These are phyloP conservation scores for Litocranius walleri DNA, from an alignment of 2,113 vertebrate species.

Conservation along the genomic window DNA sequence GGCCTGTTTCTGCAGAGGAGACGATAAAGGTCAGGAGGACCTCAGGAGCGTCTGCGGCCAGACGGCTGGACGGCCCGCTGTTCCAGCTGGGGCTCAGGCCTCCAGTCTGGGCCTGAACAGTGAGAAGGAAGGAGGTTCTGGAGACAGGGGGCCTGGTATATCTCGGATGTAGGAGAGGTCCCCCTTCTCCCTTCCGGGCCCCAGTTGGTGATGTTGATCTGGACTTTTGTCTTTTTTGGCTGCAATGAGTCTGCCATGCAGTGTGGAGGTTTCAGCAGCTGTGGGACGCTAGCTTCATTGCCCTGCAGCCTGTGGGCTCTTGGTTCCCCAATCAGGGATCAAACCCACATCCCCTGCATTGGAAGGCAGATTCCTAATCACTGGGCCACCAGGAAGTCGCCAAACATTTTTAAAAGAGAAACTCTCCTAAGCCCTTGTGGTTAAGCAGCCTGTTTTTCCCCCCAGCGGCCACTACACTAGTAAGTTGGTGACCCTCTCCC, in stretches of 20 bases:
- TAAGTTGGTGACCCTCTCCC: constrained; percentile 26
- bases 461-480: not conserved
- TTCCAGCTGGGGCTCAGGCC: not conserved
- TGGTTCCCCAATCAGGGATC: not conserved
- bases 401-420: not conserved
- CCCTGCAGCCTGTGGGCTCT: not conserved
- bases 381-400: not conserved
- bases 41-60: not conserved
- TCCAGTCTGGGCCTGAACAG: not conserved
- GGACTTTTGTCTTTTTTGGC: not conserved
- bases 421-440: not conserved
- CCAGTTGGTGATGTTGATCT: not conserved
- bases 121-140: not conserved
- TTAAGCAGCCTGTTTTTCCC: constrained; percentile 36
- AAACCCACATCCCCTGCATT: not conserved
- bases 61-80: fast-evolving
- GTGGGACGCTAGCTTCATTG: fast-evolving
- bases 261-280: not conserved
- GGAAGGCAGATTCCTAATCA: not conserved
- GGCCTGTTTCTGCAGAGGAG: not conserved
- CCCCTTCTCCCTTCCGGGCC: not conserved
- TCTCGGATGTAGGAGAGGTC: not conserved
- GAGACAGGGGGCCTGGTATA: not conserved
- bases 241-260: not conserved
- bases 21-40: not conserved